A percentile compares a stretch with the other conserved stretches of the same genome.
Conservation (phyloP, 2,888 invertebrate species). For the Eristalinus sepulchralis region DNA sequence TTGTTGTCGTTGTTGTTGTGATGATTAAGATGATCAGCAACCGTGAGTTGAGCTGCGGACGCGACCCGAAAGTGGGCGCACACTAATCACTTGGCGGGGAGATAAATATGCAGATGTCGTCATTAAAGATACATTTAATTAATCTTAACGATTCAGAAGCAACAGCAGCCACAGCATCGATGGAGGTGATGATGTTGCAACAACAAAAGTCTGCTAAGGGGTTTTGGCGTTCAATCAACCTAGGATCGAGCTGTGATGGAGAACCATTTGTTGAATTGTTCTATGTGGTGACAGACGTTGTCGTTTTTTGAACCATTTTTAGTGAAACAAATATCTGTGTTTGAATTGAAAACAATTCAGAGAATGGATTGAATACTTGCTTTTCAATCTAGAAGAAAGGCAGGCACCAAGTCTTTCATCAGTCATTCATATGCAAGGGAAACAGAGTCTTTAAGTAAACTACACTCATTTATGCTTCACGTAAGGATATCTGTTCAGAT, state of each 20-base stretch:
- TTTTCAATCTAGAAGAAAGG: no score
- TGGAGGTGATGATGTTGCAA: not conserved
- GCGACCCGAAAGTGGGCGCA: constrained; percentile 51
- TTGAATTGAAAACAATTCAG: no score
- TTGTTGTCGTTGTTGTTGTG: constrained; percentile 19
- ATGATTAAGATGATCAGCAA: constrained; percentile 68
- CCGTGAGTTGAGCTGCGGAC: constrained; percentile 45
- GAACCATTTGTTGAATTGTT: not conserved
- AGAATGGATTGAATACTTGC: no score
- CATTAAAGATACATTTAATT: constrained; percentile 71
- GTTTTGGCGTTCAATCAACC: not conserved
- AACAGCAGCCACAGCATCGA: not conserved
- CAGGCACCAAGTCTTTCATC: no score
- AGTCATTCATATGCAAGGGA: no score
- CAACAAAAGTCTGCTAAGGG: not conserved
- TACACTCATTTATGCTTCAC: no score
- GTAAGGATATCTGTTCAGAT: no score
- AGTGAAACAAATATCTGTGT: no score
- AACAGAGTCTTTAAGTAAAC: no score
- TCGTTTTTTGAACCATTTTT: no score
- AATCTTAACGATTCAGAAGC: constrained; percentile 44
- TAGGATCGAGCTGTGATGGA: not conserved
- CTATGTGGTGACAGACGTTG: not conserved
- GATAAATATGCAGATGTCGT: constrained; percentile 70
- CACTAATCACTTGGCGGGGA: constrained; percentile 63